Evolutionary conservation across 2,888 invertebrate genomes (phyloP), one percentile per base, ranked within the genome.

Genomic region (Parascotia fuliginaria): DNA sequence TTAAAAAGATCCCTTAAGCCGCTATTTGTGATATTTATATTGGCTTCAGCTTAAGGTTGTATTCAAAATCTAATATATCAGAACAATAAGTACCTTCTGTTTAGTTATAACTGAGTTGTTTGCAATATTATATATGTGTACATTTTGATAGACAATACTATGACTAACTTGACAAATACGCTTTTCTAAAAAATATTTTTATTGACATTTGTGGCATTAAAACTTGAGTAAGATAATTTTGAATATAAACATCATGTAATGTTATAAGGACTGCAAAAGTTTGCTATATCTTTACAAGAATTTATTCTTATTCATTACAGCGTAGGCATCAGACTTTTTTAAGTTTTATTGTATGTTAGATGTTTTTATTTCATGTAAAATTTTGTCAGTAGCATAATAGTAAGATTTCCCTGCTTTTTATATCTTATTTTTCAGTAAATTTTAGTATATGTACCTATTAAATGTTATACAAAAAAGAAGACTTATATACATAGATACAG

Each of bases 11-110:
- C 77, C 76, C 76, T 77, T 78, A 77, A 78, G 82, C 83, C 77
- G 79, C 79, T 81, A 76, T 79, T 86, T 89, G 89, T 90, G 89
- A 88, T 90, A 89, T 81, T 79, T 81, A 65, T 81, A 83, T 77
- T 83, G 83, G 85, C 83, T 80, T 74, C 72, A 74, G 74, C 79
- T 77, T 79, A 73, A 78, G 76, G 75, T 76, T 61, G 64, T 42
- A 68, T 65, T 61, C 64, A 64, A 73, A 71, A 70, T 70, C 68
- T 60, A 63, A 60, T 70, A 57, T 70, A 72, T 73, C 51, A 59
- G 60, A 65, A 59, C 53, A 43, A 63, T 51, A 59, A 48, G 62
- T 46, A 53, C 61, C 56, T 66, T 63, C 72, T 70, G 42, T 66
- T 73, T 75, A 75, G 73, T 74, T 75, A 70, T 71, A 58, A 64